Conservation (phyloP, 2,797 vertebrate species). For the Triplophysa bombifrons region DNA sequence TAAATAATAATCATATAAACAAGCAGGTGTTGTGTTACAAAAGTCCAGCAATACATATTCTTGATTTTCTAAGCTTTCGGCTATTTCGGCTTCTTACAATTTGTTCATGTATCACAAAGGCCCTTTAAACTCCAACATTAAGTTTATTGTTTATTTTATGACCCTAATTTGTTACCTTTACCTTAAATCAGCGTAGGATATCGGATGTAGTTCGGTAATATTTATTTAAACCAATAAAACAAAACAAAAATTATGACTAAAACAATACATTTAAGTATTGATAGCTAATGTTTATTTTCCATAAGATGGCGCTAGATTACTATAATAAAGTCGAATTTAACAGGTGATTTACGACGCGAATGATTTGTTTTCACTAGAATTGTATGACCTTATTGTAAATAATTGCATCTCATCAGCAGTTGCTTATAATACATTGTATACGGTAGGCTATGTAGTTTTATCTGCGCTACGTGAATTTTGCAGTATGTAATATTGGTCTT, state of each 20-base stretch:
- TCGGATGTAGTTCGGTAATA: neutral
- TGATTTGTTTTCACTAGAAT: neutral
- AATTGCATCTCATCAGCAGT: neutral
- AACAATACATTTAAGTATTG: neutral
- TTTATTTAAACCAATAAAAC: neutral
- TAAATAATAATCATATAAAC: neutral
- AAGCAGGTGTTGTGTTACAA: neutral
- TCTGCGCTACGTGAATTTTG: neutral
- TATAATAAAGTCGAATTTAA: neutral
- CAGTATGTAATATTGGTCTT: neutral
- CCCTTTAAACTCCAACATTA: neutral
- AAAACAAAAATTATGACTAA: neutral
- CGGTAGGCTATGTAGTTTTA: neutral
- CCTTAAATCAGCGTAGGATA: neutral
- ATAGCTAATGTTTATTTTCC: conserved; percentile 4
- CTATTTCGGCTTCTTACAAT: neutral
- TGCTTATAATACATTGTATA: neutral
- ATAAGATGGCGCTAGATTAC: conserved; percentile 43
- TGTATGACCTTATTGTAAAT: neutral
- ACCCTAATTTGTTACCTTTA: conserved; percentile 7
- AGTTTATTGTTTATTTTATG: neutral
- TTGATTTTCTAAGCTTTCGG: neutral
- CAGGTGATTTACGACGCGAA: neutral
- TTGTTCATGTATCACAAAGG: conserved; percentile 2
- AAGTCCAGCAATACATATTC: neutral